Conservation (phyloP, 2,888 invertebrate genomes). For the Drosophila prolongata region DNA sequence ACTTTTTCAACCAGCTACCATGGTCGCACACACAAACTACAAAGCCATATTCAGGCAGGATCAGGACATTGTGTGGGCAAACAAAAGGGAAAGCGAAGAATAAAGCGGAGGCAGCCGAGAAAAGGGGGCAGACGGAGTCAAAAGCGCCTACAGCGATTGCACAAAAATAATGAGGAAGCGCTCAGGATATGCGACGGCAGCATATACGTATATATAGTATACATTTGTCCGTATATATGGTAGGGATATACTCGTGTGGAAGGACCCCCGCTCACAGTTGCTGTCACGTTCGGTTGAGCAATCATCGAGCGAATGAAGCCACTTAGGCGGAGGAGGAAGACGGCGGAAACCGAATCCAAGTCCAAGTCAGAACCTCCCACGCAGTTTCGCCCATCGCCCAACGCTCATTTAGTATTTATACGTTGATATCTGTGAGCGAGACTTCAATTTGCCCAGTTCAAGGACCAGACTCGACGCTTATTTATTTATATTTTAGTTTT, state of each 20-base stretch:
- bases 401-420: slow-evolving; percentile 74
- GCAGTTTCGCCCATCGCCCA: neutral
- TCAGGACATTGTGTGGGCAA: slow-evolving; percentile 57
- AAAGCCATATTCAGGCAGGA: slow-evolving; percentile 34
- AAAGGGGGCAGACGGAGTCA: slow-evolving; percentile 36
- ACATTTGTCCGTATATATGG: neutral
- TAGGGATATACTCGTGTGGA: slow-evolving; percentile 11
- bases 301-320: slow-evolving; percentile 76
- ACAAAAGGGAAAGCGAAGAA: slow-evolving; percentile 55
- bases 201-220: slow-evolving; percentile 11
- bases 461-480: slow-evolving; percentile 33
- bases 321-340: slow-evolving; percentile 62
- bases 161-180: slow-evolving; percentile 79
- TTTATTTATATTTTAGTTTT: slow-evolving; percentile 70
- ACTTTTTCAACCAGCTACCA: slow-evolving; percentile 56
- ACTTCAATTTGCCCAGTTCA: slow-evolving; percentile 65
- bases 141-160: slow-evolving; percentile 76
- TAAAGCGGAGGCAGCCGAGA: slow-evolving; percentile 18
- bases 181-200: slow-evolving; percentile 66
- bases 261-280: neutral
- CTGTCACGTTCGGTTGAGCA: slow-evolving; percentile 57
- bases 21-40: slow-evolving; percentile 1
- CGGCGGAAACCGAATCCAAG: slow-evolving; percentile 8
- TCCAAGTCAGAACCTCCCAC: slow-evolving; percentile 1
- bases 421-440: slow-evolving; percentile 73